phyloP scores from a whole-genome alignment of 2,797 vertebrate genomes.

The Eremophila alpestris region DNA sequence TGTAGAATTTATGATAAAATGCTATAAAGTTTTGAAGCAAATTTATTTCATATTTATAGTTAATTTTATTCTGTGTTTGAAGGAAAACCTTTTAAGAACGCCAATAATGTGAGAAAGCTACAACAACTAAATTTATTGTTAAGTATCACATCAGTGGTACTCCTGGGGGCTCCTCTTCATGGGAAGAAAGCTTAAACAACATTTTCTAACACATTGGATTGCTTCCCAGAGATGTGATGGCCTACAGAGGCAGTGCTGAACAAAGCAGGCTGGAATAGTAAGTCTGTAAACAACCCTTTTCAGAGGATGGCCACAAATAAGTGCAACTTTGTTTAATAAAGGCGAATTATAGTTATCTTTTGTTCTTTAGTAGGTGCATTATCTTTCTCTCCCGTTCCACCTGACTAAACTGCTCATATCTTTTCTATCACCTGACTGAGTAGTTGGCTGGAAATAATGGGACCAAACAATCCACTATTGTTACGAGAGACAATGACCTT shows the following conservation, averaged over 20 bases:
- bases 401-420: constrained; percentile 82
- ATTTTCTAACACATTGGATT: constrained; percentile 77
- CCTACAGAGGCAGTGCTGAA: constrained; percentile 70
- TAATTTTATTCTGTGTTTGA: constrained; percentile 75
- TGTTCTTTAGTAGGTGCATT: constrained; percentile 60
- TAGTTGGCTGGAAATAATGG: constrained; percentile 77
- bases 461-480: constrained; percentile 85
- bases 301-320: constrained; percentile 69
- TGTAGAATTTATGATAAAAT: constrained; percentile 76
- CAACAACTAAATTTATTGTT: constrained; percentile 78
- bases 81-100: constrained; percentile 77
- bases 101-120: constrained; percentile 72
- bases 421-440: constrained; percentile 78
- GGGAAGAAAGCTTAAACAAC: constrained; percentile 80
- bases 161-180: constrained; percentile 70
- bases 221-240: constrained; percentile 77
- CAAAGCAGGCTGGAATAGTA: constrained; percentile 63
- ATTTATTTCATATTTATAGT: constrained; percentile 76
- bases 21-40: constrained; percentile 66
- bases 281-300: constrained; percentile 66
- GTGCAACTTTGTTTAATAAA: constrained; percentile 72
- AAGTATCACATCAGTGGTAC: constrained; percentile 74
- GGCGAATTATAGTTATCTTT: constrained; percentile 62
- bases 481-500: constrained; percentile 82
- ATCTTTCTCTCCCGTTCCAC: constrained; percentile 75